Percentiles rank a stretch among this genome's conserved stretches.
phyloP scores from a whole-genome alignment of 2,888 invertebrate genomes.

The Antitype chi region DNA sequence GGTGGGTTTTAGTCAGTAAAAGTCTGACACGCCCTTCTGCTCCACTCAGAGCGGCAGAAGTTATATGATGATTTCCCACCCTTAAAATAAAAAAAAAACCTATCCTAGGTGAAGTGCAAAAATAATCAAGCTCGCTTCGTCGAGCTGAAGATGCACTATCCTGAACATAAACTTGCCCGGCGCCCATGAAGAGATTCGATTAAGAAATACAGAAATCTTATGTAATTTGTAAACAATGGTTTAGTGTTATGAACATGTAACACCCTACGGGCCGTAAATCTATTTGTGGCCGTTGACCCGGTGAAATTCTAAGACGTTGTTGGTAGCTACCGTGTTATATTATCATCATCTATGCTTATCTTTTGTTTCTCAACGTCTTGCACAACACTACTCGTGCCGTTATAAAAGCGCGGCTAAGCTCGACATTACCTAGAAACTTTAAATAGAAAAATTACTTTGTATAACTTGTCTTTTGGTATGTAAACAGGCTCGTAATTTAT shows the following conservation, averaged over 20 bases:
- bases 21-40: too few relatives aligned
- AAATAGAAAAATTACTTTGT: conserved; percentile 30
- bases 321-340: conserved; percentile 65
- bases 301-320: conserved; percentile 66
- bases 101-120: too few relatives aligned
- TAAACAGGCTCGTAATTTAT: conserved; percentile 2
- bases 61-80: too few relatives aligned
- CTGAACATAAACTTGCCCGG: too few relatives aligned
- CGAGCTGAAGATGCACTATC: too few relatives aligned
- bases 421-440: conserved; percentile 22
- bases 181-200: conserved; percentile 1
- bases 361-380: conserved; percentile 72
- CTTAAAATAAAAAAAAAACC: too few relatives aligned
- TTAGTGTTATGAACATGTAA: conserved; percentile 69
- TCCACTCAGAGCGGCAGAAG: too few relatives aligned
- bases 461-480: conserved; percentile 11
- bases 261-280: conserved; percentile 69
- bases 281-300: conserved; percentile 76
- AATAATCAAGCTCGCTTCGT: too few relatives aligned
- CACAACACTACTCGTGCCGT: conserved; percentile 57
- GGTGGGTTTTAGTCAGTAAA: too few relatives aligned
- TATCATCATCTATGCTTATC: conserved; percentile 76
- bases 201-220: conserved; percentile 23
- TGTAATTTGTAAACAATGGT: conserved; percentile 55
- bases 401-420: conserved; percentile 41